Evolutionary conservation across 2,797 vertebrate genomes (phyloP).

Genomic region (Hemitrygon akajei): DNA sequence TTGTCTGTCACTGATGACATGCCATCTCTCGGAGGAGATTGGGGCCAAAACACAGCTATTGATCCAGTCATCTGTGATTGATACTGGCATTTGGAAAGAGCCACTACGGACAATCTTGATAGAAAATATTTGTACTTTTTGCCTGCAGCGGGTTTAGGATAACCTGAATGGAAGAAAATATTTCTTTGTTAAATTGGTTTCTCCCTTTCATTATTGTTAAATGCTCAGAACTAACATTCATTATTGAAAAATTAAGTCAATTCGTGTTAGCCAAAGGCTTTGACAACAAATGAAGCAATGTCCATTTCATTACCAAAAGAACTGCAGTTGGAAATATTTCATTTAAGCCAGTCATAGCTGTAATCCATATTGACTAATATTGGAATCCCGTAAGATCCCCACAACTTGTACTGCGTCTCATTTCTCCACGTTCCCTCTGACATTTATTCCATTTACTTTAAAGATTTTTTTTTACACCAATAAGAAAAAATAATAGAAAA

Average conservation of each 20-base stretch:
- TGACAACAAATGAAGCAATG: conserved; percentile 56
- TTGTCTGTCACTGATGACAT: conserved; percentile 98
- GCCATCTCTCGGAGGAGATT: conserved; percentile 89
- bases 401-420: neutral
- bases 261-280: conserved; percentile 67
- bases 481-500: conserved; percentile 34
- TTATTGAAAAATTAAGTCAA: conserved; percentile 69
- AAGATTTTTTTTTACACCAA: conserved; percentile 35
- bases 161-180: conserved; percentile 55
- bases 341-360: conserved; percentile 39
- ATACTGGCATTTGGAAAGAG: conserved; percentile 84
- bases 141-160: conserved; percentile 67
- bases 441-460: conserved; percentile 31
- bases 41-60: conserved; percentile 94
- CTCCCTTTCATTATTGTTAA: conserved; percentile 64
- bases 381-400: neutral
- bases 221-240: conserved; percentile 64
- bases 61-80: conserved; percentile 98
- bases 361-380: conserved; percentile 33
- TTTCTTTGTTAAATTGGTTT: conserved; percentile 61
- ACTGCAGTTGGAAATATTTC: conserved; percentile 48
- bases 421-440: conserved; percentile 1
- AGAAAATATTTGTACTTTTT: conserved; percentile 68
- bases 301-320: conserved; percentile 59
- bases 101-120: conserved; percentile 69